A percentile compares a stretch with the other conserved stretches of the same genome.
These are phyloP conservation scores for Cerastis rubricosa DNA, from an alignment of 2,888 invertebrate genomes.

Conservation along the genomic window DNA sequence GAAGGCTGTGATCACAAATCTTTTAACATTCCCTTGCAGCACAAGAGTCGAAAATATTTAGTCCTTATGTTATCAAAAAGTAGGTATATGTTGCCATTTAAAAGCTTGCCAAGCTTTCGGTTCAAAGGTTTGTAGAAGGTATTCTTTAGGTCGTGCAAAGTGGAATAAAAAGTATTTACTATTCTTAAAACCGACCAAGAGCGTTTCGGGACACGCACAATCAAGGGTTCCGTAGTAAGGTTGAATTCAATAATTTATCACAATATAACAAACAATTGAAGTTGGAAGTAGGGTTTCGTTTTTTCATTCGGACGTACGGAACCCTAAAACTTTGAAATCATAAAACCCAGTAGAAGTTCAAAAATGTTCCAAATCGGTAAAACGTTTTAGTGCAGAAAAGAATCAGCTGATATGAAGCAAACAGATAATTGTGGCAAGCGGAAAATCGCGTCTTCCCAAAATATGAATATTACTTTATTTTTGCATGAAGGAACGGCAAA, in stretches of 20 bases:
- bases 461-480: conserved; percentile 27
- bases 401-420: conserved; percentile 47
- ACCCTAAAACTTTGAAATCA: neutral
- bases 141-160: neutral
- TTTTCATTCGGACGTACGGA: neutral
- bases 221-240: neutral
- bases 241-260: neutral
- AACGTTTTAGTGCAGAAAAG: neutral
- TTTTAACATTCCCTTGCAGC: neutral
- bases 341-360: neutral
- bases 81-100: neutral
- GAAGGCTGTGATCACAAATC: neutral
- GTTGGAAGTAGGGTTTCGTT: neutral
- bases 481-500: conserved; percentile 2
- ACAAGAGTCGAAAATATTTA: neutral
- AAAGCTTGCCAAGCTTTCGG: neutral
- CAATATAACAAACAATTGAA: neutral
- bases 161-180: neutral
- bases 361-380: neutral
- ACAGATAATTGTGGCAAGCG: conserved; percentile 25
- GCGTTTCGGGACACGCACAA: neutral
- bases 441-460: conserved; percentile 16
- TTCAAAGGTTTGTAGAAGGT: neutral
- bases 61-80: neutral
- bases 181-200: neutral